Base-by-base conservation (phyloP, 2,113 vertebrate species). In the Stercorarius parasiticus region DNA sequence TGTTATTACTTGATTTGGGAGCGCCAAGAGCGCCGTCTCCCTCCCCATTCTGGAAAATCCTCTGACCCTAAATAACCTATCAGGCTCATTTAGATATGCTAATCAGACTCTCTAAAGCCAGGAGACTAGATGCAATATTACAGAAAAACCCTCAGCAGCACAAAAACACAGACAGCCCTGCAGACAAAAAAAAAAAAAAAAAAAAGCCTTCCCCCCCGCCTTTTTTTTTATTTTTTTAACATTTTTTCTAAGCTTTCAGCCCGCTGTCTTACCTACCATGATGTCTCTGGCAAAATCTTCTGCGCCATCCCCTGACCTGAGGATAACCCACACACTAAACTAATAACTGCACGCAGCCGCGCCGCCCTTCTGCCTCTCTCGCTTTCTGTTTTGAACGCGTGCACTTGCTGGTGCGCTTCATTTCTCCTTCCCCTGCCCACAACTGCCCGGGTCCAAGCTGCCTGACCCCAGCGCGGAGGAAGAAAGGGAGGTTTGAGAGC, bases 51-150 rank as follows among this genome's bases (percentile, higher is more conserved):
- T 67, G 66, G 89, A 64, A 94, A 95, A 86, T 61, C 61, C 91
- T 90, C 47, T 95, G 84, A 95, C 93, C 95, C 49, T 40, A 79
- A 88, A 88, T 61, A 97, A 97, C 95, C 94, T 50, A 76, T 30
- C 78, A 84, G 87, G 53, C 88, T 93, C 86, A 45, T 87, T 93
- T 67, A 93, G 89, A 94, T 93, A 72, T 11, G 14, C 83, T 93
- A 71, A 95, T 95, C 83, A 90, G 90, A 72, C 66, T 47, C 40
- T 42, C 71, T 36, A 16, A 85, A 88, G 92, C 42, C 80, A 59
- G 18, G 32, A 82, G 83, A 26, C 53, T 53, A 50, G 76, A 92
- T 17, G 23, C 47, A 70, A 1, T 1, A 38, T 20, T 23, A 47
- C 58, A 87, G 70, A 62, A 71, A 70, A 90, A 34, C 32, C 74